Conservation (phyloP, 1,140 invertebrate species). For the Drosophila gunungcola region DNA sequence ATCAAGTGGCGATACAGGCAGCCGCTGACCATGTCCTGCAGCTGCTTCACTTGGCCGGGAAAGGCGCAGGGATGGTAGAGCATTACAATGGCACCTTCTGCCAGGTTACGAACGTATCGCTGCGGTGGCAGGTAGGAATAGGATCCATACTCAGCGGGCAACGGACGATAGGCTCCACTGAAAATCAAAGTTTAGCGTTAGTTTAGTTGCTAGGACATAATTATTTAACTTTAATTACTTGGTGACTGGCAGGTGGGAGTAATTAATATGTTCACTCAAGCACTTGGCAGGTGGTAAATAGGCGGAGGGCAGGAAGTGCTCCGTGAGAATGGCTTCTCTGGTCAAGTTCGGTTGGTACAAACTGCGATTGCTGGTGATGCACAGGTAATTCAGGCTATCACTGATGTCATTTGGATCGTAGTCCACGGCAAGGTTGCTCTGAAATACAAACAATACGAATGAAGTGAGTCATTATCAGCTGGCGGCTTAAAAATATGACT, state of each 20-base stretch:
- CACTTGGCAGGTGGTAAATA: conserved; percentile 89
- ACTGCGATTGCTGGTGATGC: conserved; percentile 79
- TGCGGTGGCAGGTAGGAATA: conserved; percentile 93
- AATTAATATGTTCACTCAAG: conserved; percentile 89
- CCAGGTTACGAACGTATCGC: conserved; percentile 93
- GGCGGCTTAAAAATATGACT: too few species aligned
- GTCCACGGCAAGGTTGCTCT: conserved; percentile 90
- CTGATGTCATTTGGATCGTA: conserved; percentile 88
- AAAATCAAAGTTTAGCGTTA: conserved; percentile 54
- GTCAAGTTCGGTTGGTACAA: conserved; percentile 85
- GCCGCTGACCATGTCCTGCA: conserved; percentile 88
- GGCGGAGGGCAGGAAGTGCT: conserved; percentile 87
- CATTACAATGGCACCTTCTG: conserved; percentile 94
- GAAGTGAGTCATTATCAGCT: too few species aligned
- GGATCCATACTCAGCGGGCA: conserved; percentile 93
- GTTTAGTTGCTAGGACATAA: not conserved
- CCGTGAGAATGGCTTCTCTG: conserved; percentile 86
- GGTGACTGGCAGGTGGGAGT: conserved; percentile 88
- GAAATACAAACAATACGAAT: not conserved
- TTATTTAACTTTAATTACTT: conserved; percentile 84
- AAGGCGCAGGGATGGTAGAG: conserved; percentile 95
- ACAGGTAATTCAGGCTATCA: conserved; percentile 88
- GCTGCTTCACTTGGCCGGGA: conserved; percentile 87
- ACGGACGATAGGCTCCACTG: conserved; percentile 92
- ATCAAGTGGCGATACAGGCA: conserved; percentile 94